Base-by-base conservation (phyloP, 2,888 invertebrate species). In the Tortrix viridana region DNA sequence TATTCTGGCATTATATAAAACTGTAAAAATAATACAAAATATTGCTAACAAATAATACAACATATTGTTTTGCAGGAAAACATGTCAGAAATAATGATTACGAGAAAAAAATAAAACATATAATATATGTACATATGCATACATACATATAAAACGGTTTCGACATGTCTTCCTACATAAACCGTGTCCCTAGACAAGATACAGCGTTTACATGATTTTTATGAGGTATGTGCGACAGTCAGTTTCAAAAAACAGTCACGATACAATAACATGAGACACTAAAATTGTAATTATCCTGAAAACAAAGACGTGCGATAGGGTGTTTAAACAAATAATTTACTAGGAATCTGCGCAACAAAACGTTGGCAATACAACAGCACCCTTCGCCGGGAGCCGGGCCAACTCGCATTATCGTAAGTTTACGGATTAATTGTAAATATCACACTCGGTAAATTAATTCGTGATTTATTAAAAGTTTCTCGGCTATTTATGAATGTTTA, bases 371-470 rank as follows among this genome's bases (percentile, higher is more conserved):
- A 49, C 38, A 37, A 14, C 54, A 20, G 20, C 16, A 32, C 55
- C 50, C 46, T 46, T 46, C 46, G 43, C 20, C 26, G 37, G 16
- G 16, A 23, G 18, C 3, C 19, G 22, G 14, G 62, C 62, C 57
- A 62, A 62, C 14, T 20, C 38, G 19, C 57, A 47, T 62, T 52
- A 57, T 41, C 52, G 20, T 52, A 62, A 46, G 56, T 62, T 49
- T 53, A 32, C 16, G 43, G 50, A 50, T 44, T 59, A 59, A 41
- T 38, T 20, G 43, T 5, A 20, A 52, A 32, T 9, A 44, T 32
- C 26, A 14, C 26, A 53, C 41, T 9, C 22, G 22, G 41, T 44
- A 41, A 41, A 37, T 52, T 52, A 37, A 14, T 53, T 22, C 14
- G 37, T 37, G 7, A 50, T 50, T 50, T 50, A 50, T 50, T 50